Evolutionary conservation across 2,888 invertebrate genomes (phyloP).

Genomic region (Tetragonisca angustula): DNA sequence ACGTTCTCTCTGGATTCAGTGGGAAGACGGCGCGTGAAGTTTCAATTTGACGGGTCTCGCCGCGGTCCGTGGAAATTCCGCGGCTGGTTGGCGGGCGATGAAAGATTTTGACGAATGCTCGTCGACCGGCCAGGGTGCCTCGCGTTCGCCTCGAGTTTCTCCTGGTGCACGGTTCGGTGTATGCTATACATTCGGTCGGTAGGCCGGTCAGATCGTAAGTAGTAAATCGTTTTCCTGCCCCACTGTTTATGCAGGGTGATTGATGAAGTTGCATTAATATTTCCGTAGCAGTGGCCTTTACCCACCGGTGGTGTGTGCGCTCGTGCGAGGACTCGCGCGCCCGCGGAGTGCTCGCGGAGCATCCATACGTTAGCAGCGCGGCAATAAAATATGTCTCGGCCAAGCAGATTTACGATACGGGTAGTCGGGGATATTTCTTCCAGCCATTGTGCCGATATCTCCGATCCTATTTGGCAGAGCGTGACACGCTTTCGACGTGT

Average conservation of each 20-base stretch:
- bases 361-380: slow-evolving; percentile 62
- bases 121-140: slow-evolving; percentile 18
- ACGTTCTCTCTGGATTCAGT: neutral
- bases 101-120: slow-evolving; percentile 62
- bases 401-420: slow-evolving; percentile 64
- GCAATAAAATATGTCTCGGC: slow-evolving; percentile 71
- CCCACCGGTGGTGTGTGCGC: slow-evolving; percentile 31
- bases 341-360: slow-evolving; percentile 26
- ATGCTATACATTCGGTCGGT: slow-evolving; percentile 57
- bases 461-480: slow-evolving; percentile 21
- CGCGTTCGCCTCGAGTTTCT: slow-evolving; percentile 45
- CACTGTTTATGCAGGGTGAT: slow-evolving; percentile 71
- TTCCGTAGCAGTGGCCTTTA: slow-evolving; percentile 59
- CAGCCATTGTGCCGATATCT: slow-evolving; percentile 51
- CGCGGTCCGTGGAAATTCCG: slow-evolving; percentile 27
- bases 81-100: slow-evolving; percentile 32
- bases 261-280: slow-evolving; percentile 75
- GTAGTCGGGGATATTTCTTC: slow-evolving; percentile 44
- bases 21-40: slow-evolving; percentile 21
- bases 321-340: slow-evolving; percentile 16
- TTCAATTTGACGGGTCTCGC: slow-evolving; percentile 42
- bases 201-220: slow-evolving; percentile 57
- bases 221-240: slow-evolving; percentile 67
- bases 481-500: slow-evolving; percentile 31
- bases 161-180: slow-evolving; percentile 10